phyloP scores from a whole-genome alignment of 2,797 vertebrate genomes.

The Coccyzus lansbergi region DNA sequence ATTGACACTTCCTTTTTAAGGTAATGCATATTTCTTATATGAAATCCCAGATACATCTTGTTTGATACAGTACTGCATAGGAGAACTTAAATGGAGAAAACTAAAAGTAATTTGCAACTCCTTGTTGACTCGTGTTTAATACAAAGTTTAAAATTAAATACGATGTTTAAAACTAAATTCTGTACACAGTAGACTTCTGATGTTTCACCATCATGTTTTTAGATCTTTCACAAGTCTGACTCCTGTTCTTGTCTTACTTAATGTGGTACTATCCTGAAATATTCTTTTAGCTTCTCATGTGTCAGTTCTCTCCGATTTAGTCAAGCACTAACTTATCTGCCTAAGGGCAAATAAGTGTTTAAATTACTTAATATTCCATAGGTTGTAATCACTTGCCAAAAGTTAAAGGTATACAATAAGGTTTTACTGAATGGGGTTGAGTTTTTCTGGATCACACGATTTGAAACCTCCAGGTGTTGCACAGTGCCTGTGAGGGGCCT shows the following conservation, averaged over 20 bases:
- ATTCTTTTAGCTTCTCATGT: background rate
- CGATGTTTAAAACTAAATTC: background rate
- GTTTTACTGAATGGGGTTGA: background rate
- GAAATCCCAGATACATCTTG: background rate
- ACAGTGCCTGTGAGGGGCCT: background rate
- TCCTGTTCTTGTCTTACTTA: background rate
- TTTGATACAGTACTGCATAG: background rate
- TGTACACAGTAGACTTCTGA: background rate
- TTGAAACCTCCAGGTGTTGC: background rate
- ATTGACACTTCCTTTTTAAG: background rate
- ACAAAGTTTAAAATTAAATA: background rate
- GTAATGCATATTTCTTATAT: background rate
- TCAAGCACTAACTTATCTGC: background rate
- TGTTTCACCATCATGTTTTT: background rate
- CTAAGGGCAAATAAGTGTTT: background rate
- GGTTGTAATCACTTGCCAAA: background rate
- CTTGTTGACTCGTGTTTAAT: background rate
- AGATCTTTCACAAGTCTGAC: background rate
- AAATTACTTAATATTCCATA: background rate
- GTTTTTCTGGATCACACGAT: background rate
- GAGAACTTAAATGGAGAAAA: background rate
- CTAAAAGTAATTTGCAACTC: background rate
- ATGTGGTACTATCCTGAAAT: background rate
- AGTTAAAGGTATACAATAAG: background rate
- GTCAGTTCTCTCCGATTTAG: background rate